Conservation (phyloP, 2,888 invertebrate genomes). For the Calliopum simillimum region DNA sequence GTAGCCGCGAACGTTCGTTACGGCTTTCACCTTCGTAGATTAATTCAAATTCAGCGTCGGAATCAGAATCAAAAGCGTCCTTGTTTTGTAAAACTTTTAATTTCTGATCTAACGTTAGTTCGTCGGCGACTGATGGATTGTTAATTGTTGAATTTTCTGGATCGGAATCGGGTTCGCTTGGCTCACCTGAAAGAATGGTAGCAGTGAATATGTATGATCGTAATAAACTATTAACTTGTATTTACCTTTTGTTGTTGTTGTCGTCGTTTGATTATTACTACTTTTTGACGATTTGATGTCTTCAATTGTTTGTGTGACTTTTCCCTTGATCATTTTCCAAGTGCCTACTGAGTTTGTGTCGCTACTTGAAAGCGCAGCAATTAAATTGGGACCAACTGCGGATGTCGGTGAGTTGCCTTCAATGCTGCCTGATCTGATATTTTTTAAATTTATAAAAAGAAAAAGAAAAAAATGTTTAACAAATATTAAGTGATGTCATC, state of each 20-base stretch:
- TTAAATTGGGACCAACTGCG: conserved; percentile 53
- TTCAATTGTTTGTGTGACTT: conserved; percentile 66
- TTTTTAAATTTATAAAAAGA: neutral
- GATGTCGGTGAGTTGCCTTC: conserved; percentile 60
- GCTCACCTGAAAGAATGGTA: conserved; percentile 42
- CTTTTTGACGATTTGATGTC: conserved; percentile 66
- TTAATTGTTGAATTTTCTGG: conserved; percentile 58
- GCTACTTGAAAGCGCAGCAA: conserved; percentile 54
- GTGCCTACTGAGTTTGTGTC: conserved; percentile 61
- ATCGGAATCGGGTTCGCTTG: conserved; percentile 62
- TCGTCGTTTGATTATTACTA: conserved; percentile 43
- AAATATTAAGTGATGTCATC: no score
- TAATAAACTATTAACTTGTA: conserved; percentile 36
- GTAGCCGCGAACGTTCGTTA: conserved; percentile 57
- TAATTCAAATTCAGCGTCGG: conserved; percentile 60
- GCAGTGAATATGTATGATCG: neutral
- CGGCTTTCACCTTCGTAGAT: conserved; percentile 50
- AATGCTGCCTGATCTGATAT: conserved; percentile 62
- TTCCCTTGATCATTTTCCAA: conserved; percentile 66
- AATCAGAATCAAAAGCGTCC: conserved; percentile 56
- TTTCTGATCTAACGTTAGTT: conserved; percentile 55
- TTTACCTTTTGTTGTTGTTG: conserved; percentile 44
- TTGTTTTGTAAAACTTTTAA: conserved; percentile 35
- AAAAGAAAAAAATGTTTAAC: no score
- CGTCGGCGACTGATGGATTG: conserved; percentile 58